These are phyloP conservation scores for Nephrocerus scutellatus DNA, from an alignment of 2,888 invertebrate genomes.

Conservation along the genomic window DNA sequence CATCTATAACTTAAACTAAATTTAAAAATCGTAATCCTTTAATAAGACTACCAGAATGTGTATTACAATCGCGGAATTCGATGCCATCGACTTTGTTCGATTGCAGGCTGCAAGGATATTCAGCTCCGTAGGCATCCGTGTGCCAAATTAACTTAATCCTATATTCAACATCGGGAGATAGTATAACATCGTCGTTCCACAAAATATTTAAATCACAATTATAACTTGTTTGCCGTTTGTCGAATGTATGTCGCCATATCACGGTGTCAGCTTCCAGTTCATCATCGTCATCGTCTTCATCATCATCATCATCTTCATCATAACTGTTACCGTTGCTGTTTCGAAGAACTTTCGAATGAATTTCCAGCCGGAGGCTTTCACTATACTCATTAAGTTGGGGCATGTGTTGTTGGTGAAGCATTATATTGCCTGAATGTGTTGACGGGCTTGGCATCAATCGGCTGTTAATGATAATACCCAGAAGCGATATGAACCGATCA, in stretches of 20 bases:
- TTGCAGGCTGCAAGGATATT: conserved; percentile 44
- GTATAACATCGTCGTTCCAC: conserved; percentile 35
- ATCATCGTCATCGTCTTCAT: not conserved
- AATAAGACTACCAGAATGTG: conserved; percentile 38
- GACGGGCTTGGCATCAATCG: conserved; percentile 37
- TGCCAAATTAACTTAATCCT: conserved; percentile 41
- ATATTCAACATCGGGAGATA: conserved; percentile 41
- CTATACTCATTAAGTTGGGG: conserved; percentile 30
- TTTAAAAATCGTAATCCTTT: conserved; percentile 41
- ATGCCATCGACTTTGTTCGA: conserved; percentile 38
- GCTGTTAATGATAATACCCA: conserved; percentile 41
- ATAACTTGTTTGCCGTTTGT: conserved; percentile 37
- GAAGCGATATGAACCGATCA: conserved; percentile 39
- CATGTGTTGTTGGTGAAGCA: conserved; percentile 3
- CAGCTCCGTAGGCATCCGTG: conserved; percentile 37
- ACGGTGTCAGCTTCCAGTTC: conserved; percentile 14
- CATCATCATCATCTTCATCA: not conserved
- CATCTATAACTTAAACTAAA: conserved; percentile 29
- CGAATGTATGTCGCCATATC: conserved; percentile 34
- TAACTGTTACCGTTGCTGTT: conserved; percentile 4
- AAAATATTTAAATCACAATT: conserved; percentile 43
- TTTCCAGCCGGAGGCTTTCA: conserved; percentile 38
- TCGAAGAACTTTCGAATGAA: conserved; percentile 22
- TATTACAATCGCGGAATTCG: conserved; percentile 35
- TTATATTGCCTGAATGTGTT: conserved; percentile 10